Percentiles rank a stretch among this genome's conserved stretches.
Conservation (phyloP, 1,140 invertebrate genomes). For the Drosophila melanogaster region DNA sequence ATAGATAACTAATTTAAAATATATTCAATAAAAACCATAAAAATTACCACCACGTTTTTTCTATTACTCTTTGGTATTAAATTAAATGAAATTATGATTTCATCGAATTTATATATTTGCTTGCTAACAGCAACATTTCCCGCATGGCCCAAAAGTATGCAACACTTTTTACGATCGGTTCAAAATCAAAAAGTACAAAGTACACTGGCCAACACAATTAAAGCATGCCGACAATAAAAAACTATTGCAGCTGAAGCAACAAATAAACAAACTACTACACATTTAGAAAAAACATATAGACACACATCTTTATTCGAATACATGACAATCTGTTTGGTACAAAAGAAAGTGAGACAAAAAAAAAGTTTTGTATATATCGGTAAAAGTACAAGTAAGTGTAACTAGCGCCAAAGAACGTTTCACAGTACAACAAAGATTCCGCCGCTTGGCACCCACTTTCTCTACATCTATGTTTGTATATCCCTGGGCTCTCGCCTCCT, state of each 20-base stretch:
- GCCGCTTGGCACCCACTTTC: constrained; percentile 18
- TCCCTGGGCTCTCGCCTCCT: constrained; percentile 4
- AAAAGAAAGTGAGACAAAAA: constrained; percentile 70
- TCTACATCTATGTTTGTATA: constrained; percentile 5
- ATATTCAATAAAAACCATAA: constrained; percentile 74
- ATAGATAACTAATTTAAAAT: constrained; percentile 80
- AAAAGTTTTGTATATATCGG: constrained; percentile 33
- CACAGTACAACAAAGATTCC: constrained; percentile 67
- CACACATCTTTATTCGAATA: constrained; percentile 74
- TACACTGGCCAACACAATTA: not conserved
- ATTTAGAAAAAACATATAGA: constrained; percentile 67
- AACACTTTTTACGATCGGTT: not conserved
- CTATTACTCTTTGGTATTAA: not conserved
- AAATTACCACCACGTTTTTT: constrained; percentile 17
- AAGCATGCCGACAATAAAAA: not conserved
- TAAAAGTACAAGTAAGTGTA: constrained; percentile 44
- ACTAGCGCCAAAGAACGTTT: constrained; percentile 53
- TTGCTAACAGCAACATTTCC: not conserved
- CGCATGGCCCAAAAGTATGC: not conserved
- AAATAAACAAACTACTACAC: not conserved
- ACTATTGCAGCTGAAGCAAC: too few species aligned
- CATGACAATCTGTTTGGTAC: constrained; percentile 61
- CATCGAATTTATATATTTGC: not conserved
- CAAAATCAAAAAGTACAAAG: not conserved
- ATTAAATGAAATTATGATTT: too few species aligned